These are phyloP conservation scores for Crotalus tigris DNA, from an alignment of 2,113 vertebrate genomes.

Conservation along the genomic window DNA sequence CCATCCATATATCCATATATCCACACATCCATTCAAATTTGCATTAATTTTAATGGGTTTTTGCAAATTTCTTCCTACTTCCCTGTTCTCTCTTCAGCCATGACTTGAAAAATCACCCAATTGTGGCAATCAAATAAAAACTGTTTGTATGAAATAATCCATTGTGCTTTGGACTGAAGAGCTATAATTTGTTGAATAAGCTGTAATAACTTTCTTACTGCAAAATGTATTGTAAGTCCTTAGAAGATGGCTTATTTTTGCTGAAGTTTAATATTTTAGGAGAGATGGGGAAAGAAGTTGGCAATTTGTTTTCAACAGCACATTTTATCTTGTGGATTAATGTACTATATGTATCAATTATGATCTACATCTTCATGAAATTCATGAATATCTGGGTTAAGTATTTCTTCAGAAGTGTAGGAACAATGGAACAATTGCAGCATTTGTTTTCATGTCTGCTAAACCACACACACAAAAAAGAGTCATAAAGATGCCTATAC, in stretches of 20 bases:
- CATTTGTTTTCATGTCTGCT: neutral
- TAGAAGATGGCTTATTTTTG: neutral
- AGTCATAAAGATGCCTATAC: neutral
- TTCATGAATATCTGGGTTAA: neutral
- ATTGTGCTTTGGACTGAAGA: neutral
- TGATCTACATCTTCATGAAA: neutral
- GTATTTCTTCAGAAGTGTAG: neutral
- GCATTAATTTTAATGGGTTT: neutral
- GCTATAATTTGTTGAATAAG: neutral
- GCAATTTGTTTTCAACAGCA: neutral
- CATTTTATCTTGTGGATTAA: neutral
- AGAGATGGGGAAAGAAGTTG: neutral
- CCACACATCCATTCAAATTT: neutral
- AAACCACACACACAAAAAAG: neutral
- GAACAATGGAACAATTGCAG: neutral
- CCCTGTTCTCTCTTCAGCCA: no score
- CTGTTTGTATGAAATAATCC: neutral
- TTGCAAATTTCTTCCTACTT: neutral
- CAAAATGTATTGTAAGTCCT: neutral
- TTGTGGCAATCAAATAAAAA: neutral
- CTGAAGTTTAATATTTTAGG: neutral
- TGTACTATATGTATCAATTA: neutral
- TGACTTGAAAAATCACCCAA: neutral
- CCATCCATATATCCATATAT: no score
- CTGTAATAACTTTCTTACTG: neutral